Percentiles rank a stretch among this genome's conserved stretches.
phyloP scores from a whole-genome alignment of 2,797 vertebrate genomes.

The Chaetodon trifasciatus region DNA sequence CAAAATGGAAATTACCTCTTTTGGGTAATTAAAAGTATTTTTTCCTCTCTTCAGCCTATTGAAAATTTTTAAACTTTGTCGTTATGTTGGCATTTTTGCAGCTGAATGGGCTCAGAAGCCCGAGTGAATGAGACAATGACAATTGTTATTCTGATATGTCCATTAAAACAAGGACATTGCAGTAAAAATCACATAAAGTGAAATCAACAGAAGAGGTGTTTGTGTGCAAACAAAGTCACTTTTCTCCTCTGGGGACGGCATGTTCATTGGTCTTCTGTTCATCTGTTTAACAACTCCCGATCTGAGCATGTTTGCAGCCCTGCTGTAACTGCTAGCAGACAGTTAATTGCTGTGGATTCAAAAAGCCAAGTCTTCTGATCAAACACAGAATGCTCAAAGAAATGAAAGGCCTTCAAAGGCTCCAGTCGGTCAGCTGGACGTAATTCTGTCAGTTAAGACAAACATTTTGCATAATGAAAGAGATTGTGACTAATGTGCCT shows the following conservation, averaged over 20 bases:
- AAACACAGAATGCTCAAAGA: conserved; percentile 65
- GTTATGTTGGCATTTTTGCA: not conserved
- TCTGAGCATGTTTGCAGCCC: conserved; percentile 39
- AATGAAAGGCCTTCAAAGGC: conserved; percentile 65
- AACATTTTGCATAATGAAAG: conserved; percentile 51
- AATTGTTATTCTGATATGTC: not conserved
- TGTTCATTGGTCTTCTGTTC: conserved; percentile 41
- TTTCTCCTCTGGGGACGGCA: conserved; percentile 12
- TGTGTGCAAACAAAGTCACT: conserved; percentile 20
- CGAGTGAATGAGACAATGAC: not conserved
- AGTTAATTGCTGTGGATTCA: conserved; percentile 45
- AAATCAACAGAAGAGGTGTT: conserved; percentile 26
- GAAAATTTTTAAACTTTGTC: conserved; percentile 3
- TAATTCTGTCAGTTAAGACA: conserved; percentile 34
- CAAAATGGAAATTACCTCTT: conserved; percentile 24
- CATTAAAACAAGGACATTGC: conserved; percentile 3
- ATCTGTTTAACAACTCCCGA: conserved; percentile 35
- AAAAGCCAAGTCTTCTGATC: conserved; percentile 65
- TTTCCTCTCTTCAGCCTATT: not conserved
- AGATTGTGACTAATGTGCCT: conserved; percentile 23
- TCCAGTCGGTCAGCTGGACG: conserved; percentile 39
- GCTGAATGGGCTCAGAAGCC: not conserved
- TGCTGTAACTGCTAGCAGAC: conserved; percentile 21
- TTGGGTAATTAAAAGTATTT: not conserved
- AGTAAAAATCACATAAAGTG: not conserved